phyloP scores from a whole-genome alignment of 30 jellyfish, hydroid and myxozoan species.

The Catostylus mosaicus region DNA sequence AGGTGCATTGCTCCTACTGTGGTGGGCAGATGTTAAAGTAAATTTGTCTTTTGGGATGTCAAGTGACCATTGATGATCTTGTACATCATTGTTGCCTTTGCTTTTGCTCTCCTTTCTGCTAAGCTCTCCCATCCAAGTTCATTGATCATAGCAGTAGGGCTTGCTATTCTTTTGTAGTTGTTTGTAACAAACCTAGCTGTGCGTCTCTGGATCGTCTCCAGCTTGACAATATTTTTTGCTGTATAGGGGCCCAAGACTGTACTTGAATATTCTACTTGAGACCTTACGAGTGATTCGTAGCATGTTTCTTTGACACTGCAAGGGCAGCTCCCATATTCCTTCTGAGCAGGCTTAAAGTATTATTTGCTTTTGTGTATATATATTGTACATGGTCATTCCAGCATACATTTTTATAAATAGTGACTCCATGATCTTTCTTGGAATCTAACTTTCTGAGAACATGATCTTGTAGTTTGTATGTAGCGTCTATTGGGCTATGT shows the following conservation, averaged over 20 bases:
- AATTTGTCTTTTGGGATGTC: background rate
- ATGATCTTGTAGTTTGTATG: background rate
- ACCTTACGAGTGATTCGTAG: conserved; percentile 1
- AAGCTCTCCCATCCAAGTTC: conserved; percentile 4
- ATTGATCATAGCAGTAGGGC: conserved; percentile 4
- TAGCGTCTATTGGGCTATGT: background rate
- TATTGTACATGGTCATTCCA: conserved; percentile 12
- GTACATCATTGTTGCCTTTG: conserved; percentile 7
- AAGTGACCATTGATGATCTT: background rate
- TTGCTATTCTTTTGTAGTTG: conserved; percentile 3
- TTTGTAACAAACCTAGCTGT: conserved; percentile 6
- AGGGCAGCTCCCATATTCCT: conserved; percentile 13
- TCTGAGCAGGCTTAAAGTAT: conserved; percentile 4
- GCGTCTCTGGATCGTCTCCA: conserved; percentile 24
- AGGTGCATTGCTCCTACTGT: background rate
- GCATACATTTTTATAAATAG: background rate
- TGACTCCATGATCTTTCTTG: background rate
- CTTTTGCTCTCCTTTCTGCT: conserved; percentile 19
- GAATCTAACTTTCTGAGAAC: too few species aligned
- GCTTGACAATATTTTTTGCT: background rate
- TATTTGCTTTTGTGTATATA: conserved; percentile 4
- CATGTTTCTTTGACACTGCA: background rate
- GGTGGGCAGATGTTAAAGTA: background rate
- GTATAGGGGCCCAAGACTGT: conserved; percentile 23
- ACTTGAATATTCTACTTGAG: conserved; percentile 1